Conservation (phyloP, 2,113 vertebrate genomes). For the Dromiciops gliroides region DNA sequence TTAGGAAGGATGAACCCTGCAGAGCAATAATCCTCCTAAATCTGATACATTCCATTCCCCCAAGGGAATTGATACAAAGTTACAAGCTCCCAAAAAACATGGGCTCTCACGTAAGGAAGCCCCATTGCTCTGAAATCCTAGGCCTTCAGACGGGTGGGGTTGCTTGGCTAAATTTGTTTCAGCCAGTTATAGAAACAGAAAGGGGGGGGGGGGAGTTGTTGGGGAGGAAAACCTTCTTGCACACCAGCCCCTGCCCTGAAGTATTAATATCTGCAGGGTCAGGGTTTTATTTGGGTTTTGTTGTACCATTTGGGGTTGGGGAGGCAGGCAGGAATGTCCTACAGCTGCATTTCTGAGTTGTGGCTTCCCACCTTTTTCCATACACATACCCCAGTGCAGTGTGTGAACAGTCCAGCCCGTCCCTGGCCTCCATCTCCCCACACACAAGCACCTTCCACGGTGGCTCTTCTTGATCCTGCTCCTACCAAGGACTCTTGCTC, state of each 20-base stretch:
- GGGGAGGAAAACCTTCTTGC: slow-evolving; percentile 11
- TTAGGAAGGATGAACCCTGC: slow-evolving; percentile 26
- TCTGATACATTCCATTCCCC: slow-evolving; percentile 56
- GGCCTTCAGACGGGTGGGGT: slow-evolving; percentile 58
- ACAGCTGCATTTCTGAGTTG: not conserved
- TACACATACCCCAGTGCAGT: not conserved
- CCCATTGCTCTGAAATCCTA: slow-evolving; percentile 1
- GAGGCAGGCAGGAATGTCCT: slow-evolving; percentile 43
- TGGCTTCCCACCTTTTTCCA: slow-evolving; percentile 49
- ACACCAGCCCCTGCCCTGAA: slow-evolving; percentile 46
- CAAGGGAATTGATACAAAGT: slow-evolving; percentile 63
- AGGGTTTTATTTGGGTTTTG: slow-evolving; percentile 75
- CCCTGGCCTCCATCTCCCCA: not conserved
- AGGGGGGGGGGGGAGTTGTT: not conserved
- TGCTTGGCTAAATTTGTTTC: slow-evolving; percentile 76
- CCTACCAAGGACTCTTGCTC: not conserved
- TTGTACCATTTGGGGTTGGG: slow-evolving; percentile 62
- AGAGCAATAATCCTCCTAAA: slow-evolving; percentile 63
- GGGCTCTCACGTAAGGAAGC: slow-evolving; percentile 62
- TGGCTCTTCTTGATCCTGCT: not conserved
- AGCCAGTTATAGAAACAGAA: slow-evolving; percentile 73
- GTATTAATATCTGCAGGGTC: slow-evolving; percentile 74
- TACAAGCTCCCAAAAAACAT: slow-evolving; percentile 54
- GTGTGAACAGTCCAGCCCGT: not conserved
- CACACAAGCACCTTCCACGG: not conserved